Base-by-base conservation (phyloP, 2,888 invertebrate genomes). In the Caenorhabditis becei region DNA sequence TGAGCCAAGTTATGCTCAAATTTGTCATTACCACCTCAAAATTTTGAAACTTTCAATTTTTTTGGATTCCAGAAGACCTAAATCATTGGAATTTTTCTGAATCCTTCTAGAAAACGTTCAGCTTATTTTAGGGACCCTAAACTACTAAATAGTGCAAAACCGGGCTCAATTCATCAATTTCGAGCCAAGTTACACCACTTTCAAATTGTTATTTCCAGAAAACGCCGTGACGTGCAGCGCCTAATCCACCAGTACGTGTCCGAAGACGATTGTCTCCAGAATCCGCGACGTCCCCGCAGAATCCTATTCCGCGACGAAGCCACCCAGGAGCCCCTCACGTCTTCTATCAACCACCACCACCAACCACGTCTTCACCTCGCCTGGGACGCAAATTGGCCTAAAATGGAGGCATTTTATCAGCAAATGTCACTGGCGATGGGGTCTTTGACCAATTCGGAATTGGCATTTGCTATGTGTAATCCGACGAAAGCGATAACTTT, bases 161-260 rank as follows among this genome's bases (percentile, higher is more conserved):
- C n/a, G n/a, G n/a, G n/a, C n/a, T n/a, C n/a, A n/a, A n/a, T n/a
- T n/a, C n/a, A n/a, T n/a, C n/a, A n/a, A n/a, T n/a, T n/a, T n/a
- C n/a, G n/a, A n/a, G n/a, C n/a, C n/a, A n/a, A n/a, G n/a, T n/a
- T n/a, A n/a, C n/a, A n/a, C n/a, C n/a, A n/a, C n/a, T n/a, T n/a
- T n/a, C n/a, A n/a, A n/a, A n/a, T n/a, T n/a, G n/a, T n/a, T n/a
- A n/a, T n/a, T 72, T 74, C 2, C 75, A 75, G 75, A 61, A 66
- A 66, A 58, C 75, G 75, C 1, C 59, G 37, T 1, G 66, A 75
- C 18, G 75, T 65, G 20, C 66, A 67, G 23, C 26, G 18, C 1
- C 75, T 75, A 1, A 53, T 75, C 20, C 49, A 75, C 32, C n/a
- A 65, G 32, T 61, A 61, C 28, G 4, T 61, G 24, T 32, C 71